Evolutionary conservation across 1,140 invertebrate species (phyloP).

Genomic region (Subanguina moxae): DNA sequence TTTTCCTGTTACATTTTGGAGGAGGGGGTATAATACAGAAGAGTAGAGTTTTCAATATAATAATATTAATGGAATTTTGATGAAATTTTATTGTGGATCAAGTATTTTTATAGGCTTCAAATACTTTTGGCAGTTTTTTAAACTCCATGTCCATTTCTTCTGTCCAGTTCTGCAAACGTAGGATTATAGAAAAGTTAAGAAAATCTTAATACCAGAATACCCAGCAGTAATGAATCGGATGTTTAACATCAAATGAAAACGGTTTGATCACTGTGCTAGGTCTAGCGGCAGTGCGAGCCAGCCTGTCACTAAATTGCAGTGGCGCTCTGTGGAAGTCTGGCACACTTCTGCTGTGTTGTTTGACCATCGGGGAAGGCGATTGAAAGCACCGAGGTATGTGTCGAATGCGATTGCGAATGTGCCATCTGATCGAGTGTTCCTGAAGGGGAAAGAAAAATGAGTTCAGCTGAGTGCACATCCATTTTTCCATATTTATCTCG

Average conservation of each 20-base stretch:
- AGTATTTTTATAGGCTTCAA: not conserved
- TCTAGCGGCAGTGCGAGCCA: slow-evolving; percentile 8
- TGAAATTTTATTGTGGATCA: no score
- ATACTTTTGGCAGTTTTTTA: not conserved
- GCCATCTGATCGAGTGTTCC: slow-evolving; percentile 32
- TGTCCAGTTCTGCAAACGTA: slow-evolving; percentile 16
- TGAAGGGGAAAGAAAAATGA: not conserved
- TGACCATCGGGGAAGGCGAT: not conserved
- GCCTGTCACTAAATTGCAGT: slow-evolving; percentile 9
- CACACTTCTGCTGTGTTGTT: slow-evolving; percentile 3
- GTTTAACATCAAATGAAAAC: slow-evolving; percentile 13
- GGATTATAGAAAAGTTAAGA: not conserved
- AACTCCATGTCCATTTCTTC: not conserved
- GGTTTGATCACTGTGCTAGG: slow-evolving; percentile 11
- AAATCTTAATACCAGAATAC: not conserved
- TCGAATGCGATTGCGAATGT: slow-evolving; percentile 10
- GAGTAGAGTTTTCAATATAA: no score
- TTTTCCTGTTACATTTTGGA: no score
- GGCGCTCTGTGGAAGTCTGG: slow-evolving; percentile 24
- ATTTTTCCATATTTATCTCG: no score
- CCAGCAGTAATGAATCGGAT: slow-evolving; percentile 9
- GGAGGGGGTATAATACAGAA: no score
- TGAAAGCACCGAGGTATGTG: slow-evolving; percentile 19
- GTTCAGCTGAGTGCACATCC: no score
- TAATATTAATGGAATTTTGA: no score